Conservation (phyloP, 1,140 invertebrate species). For the Solenopsis invicta region DNA sequence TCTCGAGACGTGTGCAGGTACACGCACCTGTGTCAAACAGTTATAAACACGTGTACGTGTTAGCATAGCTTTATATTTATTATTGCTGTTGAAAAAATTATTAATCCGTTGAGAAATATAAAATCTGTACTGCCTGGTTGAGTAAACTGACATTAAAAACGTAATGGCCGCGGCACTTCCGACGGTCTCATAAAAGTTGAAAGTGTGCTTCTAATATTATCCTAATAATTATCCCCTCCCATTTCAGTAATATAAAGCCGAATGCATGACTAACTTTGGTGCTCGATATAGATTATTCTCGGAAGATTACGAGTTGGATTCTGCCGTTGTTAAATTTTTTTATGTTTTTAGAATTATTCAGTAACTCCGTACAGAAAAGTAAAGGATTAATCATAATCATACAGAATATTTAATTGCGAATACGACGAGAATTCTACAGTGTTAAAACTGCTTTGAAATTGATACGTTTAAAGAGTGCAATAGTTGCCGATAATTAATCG, state of each 20-base stretch:
- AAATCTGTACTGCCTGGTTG: constrained; percentile 5
- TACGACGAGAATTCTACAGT: neutral
- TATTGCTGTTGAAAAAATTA: neutral
- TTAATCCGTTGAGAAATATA: constrained; percentile 20
- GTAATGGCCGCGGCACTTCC: neutral
- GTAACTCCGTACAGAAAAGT: neutral
- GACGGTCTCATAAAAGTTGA: constrained; percentile 11
- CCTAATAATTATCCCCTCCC: neutral
- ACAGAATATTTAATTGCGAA: neutral
- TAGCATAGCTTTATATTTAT: neutral
- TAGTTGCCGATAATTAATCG: neutral
- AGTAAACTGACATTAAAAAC: constrained; percentile 18
- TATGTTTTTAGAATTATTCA: neutral
- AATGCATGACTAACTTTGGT: neutral
- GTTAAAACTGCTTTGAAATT: neutral
- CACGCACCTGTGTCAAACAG: neutral
- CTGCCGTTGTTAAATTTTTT: neutral
- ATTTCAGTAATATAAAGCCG: constrained; percentile 7
- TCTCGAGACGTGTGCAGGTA: constrained; percentile 23
- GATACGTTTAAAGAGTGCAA: neutral
- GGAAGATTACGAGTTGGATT: neutral
- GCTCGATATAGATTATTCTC: neutral
- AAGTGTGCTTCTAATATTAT: constrained; percentile 28
- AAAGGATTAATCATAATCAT: neutral
- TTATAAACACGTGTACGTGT: neutral